These are phyloP conservation scores for Cygnus buccinator DNA, from an alignment of 2,113 vertebrate genomes.

Conservation along the genomic window DNA sequence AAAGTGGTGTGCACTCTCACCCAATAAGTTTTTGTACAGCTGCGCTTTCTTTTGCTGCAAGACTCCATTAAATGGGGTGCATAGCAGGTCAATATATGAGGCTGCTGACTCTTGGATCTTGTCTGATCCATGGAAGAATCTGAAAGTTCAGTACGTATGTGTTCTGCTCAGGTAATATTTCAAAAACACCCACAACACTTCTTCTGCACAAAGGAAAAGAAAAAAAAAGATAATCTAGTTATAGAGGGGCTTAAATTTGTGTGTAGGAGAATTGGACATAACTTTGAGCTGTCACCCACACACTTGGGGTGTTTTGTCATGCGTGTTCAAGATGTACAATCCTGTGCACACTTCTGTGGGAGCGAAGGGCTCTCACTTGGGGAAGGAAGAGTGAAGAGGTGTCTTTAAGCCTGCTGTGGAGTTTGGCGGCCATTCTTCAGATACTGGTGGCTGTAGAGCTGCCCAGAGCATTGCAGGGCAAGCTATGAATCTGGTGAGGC, in stretches of 20 bases:
- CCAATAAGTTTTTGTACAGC: neutral
- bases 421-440: neutral
- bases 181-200: neutral
- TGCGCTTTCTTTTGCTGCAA: neutral
- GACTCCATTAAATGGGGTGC: rapidly evolving
- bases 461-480: neutral
- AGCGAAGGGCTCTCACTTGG: neutral
- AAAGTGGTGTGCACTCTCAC: neutral
- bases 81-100: neutral
- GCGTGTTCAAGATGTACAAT: neutral
- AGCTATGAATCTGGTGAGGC: neutral
- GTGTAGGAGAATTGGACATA: neutral
- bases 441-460: neutral
- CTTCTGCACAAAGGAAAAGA: neutral
- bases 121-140: neutral
- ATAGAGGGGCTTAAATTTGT: neutral
- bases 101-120: neutral
- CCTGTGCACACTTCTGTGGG: neutral
- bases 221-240: neutral
- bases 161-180: neutral
- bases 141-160: neutral
- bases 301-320: neutral
- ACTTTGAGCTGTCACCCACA: neutral
- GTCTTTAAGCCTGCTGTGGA: neutral
- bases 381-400: neutral